These are phyloP conservation scores for Montipora foliosa DNA, from an alignment of 64 coral and sea anemone species.

Conservation along the genomic window DNA sequence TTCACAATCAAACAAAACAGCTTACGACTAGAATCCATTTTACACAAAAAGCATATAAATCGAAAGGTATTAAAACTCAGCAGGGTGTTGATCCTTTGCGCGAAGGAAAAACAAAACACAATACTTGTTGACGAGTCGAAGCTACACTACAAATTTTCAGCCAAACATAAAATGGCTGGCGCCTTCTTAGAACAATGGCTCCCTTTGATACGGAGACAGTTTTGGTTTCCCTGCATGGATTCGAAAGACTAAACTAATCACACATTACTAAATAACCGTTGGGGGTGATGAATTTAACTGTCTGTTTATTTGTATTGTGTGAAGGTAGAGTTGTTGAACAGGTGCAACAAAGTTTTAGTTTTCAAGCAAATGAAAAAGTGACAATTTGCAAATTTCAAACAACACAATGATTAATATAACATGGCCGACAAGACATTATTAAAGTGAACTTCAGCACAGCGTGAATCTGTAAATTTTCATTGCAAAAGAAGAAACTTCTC, in stretches of 20 bases:
- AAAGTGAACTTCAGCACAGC: background rate
- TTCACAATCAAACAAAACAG: no score
- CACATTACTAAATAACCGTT: background rate
- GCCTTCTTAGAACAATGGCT: background rate
- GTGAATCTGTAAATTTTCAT: background rate
- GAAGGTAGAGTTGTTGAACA: background rate
- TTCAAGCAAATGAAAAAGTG: background rate
- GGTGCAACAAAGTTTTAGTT: background rate
- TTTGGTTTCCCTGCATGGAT: background rate
- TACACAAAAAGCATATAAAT: no score
- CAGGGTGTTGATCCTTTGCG: no score
- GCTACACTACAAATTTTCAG: no score
- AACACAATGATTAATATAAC: background rate
- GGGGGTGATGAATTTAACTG: background rate
- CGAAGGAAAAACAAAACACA: no score
- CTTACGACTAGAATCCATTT: no score
- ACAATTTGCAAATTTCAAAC: background rate
- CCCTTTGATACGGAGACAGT: background rate
- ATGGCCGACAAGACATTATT: background rate
- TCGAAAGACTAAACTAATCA: background rate
- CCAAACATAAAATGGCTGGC: background rate
- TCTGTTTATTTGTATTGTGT: background rate
- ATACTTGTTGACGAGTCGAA: no score
- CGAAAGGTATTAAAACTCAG: no score
- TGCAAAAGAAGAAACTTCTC: no score